A percentile compares a stretch with the other conserved stretches of the same genome.
phyloP scores from a whole-genome alignment of 2,797 vertebrate genomes.

The Parambassis ranga region DNA sequence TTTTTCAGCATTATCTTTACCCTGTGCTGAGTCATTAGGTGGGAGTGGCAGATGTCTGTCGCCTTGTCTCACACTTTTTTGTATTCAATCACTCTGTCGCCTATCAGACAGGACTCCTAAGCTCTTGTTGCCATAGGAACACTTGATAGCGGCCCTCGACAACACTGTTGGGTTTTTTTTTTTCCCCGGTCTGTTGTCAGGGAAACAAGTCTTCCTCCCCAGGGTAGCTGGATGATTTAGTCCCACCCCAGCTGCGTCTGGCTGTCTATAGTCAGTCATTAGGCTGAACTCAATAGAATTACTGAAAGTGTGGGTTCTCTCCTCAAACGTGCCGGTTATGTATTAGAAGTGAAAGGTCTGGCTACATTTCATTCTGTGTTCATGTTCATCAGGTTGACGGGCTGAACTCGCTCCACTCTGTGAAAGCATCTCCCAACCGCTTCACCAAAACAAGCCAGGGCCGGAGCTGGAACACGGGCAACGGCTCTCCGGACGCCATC shows the following conservation, averaged over 20 bases:
- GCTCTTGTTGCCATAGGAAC: conserved; percentile 50
- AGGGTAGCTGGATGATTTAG: conserved; percentile 31
- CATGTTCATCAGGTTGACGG: conserved; percentile 86
- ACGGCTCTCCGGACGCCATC: conserved; percentile 98
- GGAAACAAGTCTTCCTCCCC: conserved; percentile 46
- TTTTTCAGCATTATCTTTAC: not conserved
- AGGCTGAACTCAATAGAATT: conserved; percentile 31
- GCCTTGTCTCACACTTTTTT: conserved; percentile 8
- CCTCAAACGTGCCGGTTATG: not conserved
- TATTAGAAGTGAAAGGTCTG: not conserved
- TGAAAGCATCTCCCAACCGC: conserved; percentile 94
- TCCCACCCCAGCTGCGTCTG: conserved; percentile 36
- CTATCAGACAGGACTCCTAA: conserved; percentile 16
- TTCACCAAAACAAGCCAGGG: conserved; percentile 99
- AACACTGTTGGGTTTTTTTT: conserved; percentile 11
- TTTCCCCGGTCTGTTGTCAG: conserved; percentile 52
- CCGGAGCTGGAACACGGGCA: conserved; percentile 99
- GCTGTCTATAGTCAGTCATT: conserved; percentile 33
- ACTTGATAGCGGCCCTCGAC: conserved; percentile 39
- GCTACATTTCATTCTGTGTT: not conserved
- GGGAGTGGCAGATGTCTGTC: conserved; percentile 7
- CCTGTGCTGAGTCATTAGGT: conserved; percentile 40
- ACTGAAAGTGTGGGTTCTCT: not conserved
- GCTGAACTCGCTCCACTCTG: conserved; percentile 94
- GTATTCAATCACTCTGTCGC: conserved; percentile 11